Conservation (phyloP, 2,888 invertebrate genomes). For the Leptarthrus brevirostris region DNA sequence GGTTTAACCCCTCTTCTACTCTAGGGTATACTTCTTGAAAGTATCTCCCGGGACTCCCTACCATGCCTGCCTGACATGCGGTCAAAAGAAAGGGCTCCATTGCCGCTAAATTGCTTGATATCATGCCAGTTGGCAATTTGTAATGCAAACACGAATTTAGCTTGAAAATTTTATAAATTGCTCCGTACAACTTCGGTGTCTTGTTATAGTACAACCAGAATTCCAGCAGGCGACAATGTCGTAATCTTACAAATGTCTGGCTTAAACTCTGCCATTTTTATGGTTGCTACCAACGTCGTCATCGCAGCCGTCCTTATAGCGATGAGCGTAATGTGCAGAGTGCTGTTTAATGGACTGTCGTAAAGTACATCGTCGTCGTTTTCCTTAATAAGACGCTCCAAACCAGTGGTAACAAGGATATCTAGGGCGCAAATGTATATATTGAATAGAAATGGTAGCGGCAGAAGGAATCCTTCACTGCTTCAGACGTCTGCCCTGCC, state of each 20-base stretch:
- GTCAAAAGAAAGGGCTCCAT: no score
- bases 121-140: conserved; percentile 43
- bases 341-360: conserved; percentile 44
- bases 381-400: conserved; percentile 39
- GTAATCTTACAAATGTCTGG: conserved; percentile 30
- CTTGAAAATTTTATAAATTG: conserved; percentile 31
- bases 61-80: no score
- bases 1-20: no score
- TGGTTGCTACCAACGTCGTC: background rate
- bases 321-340: conserved; percentile 37
- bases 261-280: conserved; percentile 37
- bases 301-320: background rate
- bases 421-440: conserved; percentile 12
- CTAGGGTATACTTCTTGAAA: no score
- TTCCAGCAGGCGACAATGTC: conserved; percentile 30
- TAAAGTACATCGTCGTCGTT: conserved; percentile 41
- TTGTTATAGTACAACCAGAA: conserved; percentile 15
- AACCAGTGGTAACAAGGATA: conserved; percentile 24
- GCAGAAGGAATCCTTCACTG: background rate
- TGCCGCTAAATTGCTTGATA: conserved; percentile 27
- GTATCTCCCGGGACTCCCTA: no score
- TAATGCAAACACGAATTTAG: conserved; percentile 43
- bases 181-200: conserved; percentile 28
- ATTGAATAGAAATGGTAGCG: background rate
- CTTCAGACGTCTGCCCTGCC: background rate